These are phyloP conservation scores for Saxicola maurus DNA, from an alignment of 2,797 vertebrate species.

Conservation along the genomic window DNA sequence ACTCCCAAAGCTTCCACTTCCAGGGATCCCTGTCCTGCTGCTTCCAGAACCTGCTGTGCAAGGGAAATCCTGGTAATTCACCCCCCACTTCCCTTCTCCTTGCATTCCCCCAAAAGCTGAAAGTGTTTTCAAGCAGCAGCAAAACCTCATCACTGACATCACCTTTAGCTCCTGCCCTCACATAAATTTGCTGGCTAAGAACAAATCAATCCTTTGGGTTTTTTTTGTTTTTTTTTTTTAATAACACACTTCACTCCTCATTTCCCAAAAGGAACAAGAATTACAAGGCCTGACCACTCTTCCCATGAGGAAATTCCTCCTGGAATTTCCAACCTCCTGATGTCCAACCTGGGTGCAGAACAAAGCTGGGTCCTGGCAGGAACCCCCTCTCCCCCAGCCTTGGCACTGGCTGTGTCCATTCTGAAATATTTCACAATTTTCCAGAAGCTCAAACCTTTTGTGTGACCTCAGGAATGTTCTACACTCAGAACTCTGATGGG, in stretches of 20 bases:
- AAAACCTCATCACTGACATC: not conserved
- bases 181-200: not conserved
- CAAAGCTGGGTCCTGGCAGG: not conserved
- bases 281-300: not conserved
- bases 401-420: too few species aligned
- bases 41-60: not conserved
- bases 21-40: not conserved
- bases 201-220: not conserved
- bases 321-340: not conserved
- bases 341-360: not conserved
- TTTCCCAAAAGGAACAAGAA: too few species aligned
- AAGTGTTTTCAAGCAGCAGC: not conserved
- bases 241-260: too few species aligned
- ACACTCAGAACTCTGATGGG: rapidly evolving
- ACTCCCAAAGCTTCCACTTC: not conserved
- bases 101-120: not conserved
- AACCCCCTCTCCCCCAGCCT: not conserved
- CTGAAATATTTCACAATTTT: not conserved
- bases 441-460: not conserved
- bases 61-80: not conserved
- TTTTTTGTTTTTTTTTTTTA: too few species aligned
- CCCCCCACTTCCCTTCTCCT: not conserved
- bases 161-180: constrained; percentile 1
- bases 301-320: not conserved
- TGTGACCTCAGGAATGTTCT: not conserved